Evolutionary conservation across 1,140 invertebrate genomes (phyloP), one percentile per base, ranked within the genome.

Genomic region (Lepidotrigona ventralis): DNA sequence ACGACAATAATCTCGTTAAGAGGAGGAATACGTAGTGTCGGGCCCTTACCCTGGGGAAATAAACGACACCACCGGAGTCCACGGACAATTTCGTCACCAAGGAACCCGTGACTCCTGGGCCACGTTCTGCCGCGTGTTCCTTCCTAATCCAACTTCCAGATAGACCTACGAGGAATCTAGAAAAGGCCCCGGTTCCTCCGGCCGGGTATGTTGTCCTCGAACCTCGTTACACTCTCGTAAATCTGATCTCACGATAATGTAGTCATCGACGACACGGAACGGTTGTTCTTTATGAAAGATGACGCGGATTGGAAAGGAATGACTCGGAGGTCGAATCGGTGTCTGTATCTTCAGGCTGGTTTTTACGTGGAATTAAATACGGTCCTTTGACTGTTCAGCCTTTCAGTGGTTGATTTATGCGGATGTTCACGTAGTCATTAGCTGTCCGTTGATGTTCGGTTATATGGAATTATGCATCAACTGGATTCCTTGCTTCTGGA

Each of bases 1-100:
- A 26, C 80, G 80, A 88, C 88, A 88, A 90, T 89, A 90, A 89
- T 90, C 87, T 89, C 86, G 90, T 88, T 88, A 88, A 87, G 87
- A 80, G 86, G 86, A 63, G 78, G 72, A 74, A 82, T 85, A 83
- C 85, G 78, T 39, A 86, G 66, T 6, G 72, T 58, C 29, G 39
- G 60, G 60, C 46, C 75, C 69, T 68, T 23, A 29, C 84, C 81
- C 84, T 58, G 68, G 87, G 86, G 86, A 88, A 88, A 88, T 88
- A 88, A 88, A 88, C 85, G 87, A 87, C 87, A 88, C 73, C 33
- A 33, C 79, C 79, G 68, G 56, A 29, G 68, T n/a, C 53, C 51
- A 51, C 78, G 60, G 8, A 63, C 85, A 81, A 86, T 88, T 87
- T 85, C 86, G 85, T 86, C 64, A 71, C 79, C 76, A 85, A 85